phyloP scores from a whole-genome alignment of 2,113 vertebrate species.

The Isurus oxyrinchus region DNA sequence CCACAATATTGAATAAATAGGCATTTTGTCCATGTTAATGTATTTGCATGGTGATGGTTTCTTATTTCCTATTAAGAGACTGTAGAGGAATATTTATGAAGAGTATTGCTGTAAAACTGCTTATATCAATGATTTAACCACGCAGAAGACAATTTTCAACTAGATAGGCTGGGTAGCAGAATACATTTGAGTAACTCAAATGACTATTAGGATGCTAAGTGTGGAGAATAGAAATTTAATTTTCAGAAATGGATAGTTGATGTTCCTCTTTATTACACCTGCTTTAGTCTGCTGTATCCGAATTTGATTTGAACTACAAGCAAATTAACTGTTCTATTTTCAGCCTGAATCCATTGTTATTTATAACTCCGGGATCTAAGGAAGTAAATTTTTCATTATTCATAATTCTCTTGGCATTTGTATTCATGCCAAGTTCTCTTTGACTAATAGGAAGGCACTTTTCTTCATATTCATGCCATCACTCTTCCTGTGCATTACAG shows the following conservation, averaged over 20 bases:
- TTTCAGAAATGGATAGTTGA: background rate
- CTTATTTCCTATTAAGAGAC: background rate
- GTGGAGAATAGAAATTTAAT: conserved; percentile 11
- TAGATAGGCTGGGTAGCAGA: background rate
- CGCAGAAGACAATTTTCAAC: background rate
- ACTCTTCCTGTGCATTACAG: conserved; percentile 42
- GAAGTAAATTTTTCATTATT: conserved; percentile 19
- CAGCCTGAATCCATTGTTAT: background rate
- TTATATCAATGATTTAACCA: background rate
- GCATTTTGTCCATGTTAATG: background rate
- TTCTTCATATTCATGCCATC: conserved; percentile 36
- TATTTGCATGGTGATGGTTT: background rate
- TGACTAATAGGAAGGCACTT: conserved; percentile 47
- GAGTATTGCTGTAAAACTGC: background rate
- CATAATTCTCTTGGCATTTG: conserved; percentile 34
- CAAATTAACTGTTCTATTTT: conserved; percentile 31
- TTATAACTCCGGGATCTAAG: conserved; percentile 22
- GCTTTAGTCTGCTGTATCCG: background rate
- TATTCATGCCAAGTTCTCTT: conserved; percentile 49
- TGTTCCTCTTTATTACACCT: conserved; percentile 1
- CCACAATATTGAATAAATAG: background rate
- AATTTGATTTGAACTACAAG: background rate
- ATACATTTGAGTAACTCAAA: conserved; percentile 23
- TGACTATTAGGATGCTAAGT: background rate
- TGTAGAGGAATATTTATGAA: too few relatives aligned